A percentile compares a stretch with the other conserved stretches of the same genome.
Evolutionary conservation across 53 echinoderm and acorn worm genomes (phyloP).

Genomic region (Henricia sp.): DNA sequence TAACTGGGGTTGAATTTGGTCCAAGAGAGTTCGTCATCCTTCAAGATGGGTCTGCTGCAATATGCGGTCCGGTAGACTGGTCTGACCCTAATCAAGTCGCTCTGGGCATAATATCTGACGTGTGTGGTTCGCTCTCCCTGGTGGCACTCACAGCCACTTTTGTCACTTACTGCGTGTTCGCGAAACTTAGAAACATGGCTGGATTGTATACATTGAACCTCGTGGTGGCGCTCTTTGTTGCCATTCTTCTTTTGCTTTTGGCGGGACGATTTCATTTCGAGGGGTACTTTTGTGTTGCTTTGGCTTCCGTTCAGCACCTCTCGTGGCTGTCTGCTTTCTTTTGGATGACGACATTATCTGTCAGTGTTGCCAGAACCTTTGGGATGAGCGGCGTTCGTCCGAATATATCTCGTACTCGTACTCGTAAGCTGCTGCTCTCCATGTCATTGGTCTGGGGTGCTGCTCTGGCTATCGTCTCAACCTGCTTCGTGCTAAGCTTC

Average conservation of each 20-base stretch:
- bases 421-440: not conserved
- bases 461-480: not conserved
- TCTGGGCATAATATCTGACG: not conserved
- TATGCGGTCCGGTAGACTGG: constrained; percentile 24
- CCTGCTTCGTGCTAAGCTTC: not conserved
- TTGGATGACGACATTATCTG: constrained; percentile 57
- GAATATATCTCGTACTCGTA: no score
- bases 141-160: constrained; percentile 63
- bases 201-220: constrained; percentile 80
- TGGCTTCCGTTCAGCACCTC: constrained; percentile 48
- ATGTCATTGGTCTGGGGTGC: constrained; percentile 31
- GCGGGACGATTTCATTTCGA: not conserved
- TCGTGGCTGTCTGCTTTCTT: constrained; percentile 73
- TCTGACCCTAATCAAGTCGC: not conserved
- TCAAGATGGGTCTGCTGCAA: not conserved
- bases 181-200: constrained; percentile 69
- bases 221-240: constrained; percentile 65
- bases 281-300: constrained; percentile 21
- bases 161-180: constrained; percentile 61
- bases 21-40: not conserved
- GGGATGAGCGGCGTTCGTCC: no score
- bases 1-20: not conserved
- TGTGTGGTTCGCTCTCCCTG: constrained; percentile 59
- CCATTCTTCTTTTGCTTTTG: constrained; percentile 1
- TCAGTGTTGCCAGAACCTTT: constrained; percentile 21